Evolutionary conservation across 2,113 vertebrate species (phyloP), one percentile per base, ranked within the genome.

Genomic region (Callaeas wilsoni): DNA sequence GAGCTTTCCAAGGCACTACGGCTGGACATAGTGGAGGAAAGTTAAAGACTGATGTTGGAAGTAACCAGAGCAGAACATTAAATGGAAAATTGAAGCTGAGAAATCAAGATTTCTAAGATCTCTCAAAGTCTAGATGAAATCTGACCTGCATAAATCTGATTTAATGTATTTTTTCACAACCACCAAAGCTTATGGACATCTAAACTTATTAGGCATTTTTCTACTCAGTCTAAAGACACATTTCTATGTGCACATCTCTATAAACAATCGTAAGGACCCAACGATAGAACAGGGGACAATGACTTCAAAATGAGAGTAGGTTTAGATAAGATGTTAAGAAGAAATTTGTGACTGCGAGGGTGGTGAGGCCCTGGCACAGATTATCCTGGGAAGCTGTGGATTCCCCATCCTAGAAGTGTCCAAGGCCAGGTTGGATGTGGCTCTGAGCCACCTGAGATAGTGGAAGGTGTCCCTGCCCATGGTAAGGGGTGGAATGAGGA

Each of bases 261-360:
- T 9, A 23, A 3, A 5, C 1, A 12, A 6, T 27, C 15, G 39
- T 14, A 56, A 70, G 5, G 2, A 5, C 5, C 4, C 65, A 15
- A n/a, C 9, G 8, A 41, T 62, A 21, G 4, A 68, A 32, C 6
- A 21, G 18, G 4, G 10, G 3, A 4, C 4, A 53, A 9, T 26
- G 14, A 17, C 5, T 55, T 53, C 39, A 35, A 19, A 62, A 7
- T 47, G 14, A 41, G 3, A 21, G 13, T 22, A 32, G 15, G 1
- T 62, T 32, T 47, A 39, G 20, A n/a, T 22, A 10, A n/a, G 9
- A 26, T 26, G 9, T 18, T 26, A 30, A 60, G 30, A 46, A 46
- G 29, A 67, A n/a, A 60, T 26, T 60, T 0, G 2, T 68, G 9
- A 9, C 20, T 46, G 7, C 21, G 13, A 59, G 39, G 11, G 5